Conservation (phyloP, 2,888 invertebrate genomes). For the Anaspis maculata region DNA sequence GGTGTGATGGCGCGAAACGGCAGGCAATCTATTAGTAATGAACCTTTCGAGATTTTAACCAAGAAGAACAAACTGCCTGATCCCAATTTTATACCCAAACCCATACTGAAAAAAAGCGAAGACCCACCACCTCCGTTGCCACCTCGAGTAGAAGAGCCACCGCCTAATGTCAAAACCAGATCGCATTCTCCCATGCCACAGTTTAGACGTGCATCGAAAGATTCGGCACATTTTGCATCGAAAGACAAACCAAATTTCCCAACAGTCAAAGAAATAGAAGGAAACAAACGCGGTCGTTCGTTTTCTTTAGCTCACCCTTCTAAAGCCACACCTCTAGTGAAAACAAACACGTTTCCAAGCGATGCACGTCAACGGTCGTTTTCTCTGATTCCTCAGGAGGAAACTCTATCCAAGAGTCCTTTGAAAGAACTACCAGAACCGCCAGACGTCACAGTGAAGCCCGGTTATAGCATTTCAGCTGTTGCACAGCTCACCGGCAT, state of each 20-base stretch:
- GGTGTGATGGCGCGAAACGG: conserved; percentile 43
- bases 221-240: too few relatives aligned
- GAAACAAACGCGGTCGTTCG: conserved; percentile 6
- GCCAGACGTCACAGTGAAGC: conserved; percentile 3
- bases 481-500: conserved; percentile 33
- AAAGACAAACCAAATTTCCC: conserved; percentile 3
- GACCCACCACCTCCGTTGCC: conserved; percentile 18
- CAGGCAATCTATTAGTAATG: conserved; percentile 40
- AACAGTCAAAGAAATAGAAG: too few relatives aligned
- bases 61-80: conserved; percentile 57
- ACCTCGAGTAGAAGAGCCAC: conserved; percentile 12
- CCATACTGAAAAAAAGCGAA: conserved; percentile 56
- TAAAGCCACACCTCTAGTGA: conserved; percentile 4
- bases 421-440: conserved; percentile 1
- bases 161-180: conserved; percentile 12
- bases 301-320: conserved; percentile 14
- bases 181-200: conserved; percentile 21
- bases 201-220: conserved; percentile 3
- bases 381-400: conserved; percentile 19
- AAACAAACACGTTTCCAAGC: conserved; percentile 4
- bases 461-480: conserved; percentile 20
- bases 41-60: conserved; percentile 51
- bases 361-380: conserved; percentile 20
- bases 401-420: not conserved
- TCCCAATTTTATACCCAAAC: conserved; percentile 68